Evolutionary conservation across 2,888 invertebrate genomes (phyloP), one percentile per base, ranked within the genome.

Genomic region (Catocala sponsa): DNA sequence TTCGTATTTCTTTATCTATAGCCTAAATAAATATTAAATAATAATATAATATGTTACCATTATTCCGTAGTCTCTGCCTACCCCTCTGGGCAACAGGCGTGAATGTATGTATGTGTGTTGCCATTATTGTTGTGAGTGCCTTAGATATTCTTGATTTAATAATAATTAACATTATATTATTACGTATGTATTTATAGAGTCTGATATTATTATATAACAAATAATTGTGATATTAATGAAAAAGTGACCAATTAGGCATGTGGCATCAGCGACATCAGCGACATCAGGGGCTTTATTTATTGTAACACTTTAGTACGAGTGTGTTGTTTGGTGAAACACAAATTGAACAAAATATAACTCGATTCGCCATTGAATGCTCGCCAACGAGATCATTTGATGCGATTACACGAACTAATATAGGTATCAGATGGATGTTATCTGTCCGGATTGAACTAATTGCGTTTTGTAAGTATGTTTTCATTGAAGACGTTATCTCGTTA

Each of bases 401-500:
- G 85, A 87, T 88, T 81, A 81, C 78, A 75, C 73, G 66, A 81
- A 80, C 78, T 82, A 85, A 86, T 85, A 85, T 84, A 25, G 25
- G 25, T 25, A 87, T 84, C 84, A 80, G 85, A 86, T 80, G 74
- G 85, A 88, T 87, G 76, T 85, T 88, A 90, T 90, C 89, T 83
- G 66, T 66, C 77, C 66, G 76, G 82, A 87, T 87, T 85, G 85
- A 83, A 88, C 85, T 88, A 90, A 90, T 90, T 87, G 87, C 85
- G 68, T 84, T 86, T 82, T 83, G 84, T 86, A 86, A 84, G 80
- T 79, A 82, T 74, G 82, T 82, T 86, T 86, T 86, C 72, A 79
- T 79, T 80, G 54, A 52, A 72, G 68, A 72, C 63, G 65, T 74
- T 80, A 82, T 79, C 77, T 54, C 15, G 66, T 67, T 65, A 77